phyloP scores from a whole-genome alignment of 2,797 vertebrate genomes.

The Salmo trutta region DNA sequence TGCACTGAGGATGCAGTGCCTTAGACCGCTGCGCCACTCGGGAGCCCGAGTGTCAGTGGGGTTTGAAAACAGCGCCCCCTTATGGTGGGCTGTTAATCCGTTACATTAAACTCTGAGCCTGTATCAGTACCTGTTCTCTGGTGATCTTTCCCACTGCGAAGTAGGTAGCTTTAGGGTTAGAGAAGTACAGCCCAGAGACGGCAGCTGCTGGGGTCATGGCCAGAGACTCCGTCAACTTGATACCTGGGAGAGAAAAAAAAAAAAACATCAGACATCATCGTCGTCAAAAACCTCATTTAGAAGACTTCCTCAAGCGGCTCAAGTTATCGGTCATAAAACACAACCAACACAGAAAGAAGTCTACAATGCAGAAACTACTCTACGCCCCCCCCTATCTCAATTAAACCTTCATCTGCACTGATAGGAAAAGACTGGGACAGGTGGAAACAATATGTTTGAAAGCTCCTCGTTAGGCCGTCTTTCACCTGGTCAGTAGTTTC shows the following conservation, averaged over 20 bases:
- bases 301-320: too few relatives aligned
- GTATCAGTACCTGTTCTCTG: constrained; percentile 87
- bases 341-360: background rate
- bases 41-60: too few relatives aligned
- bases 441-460: background rate
- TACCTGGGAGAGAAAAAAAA: constrained; percentile 37
- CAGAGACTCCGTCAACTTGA: constrained; percentile 87
- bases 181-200: constrained; percentile 94
- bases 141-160: constrained; percentile 95
- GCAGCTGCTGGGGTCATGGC: constrained; percentile 93
- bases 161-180: constrained; percentile 85
- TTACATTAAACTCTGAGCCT: background rate
- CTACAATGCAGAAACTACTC: background rate
- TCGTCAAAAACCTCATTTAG: background rate
- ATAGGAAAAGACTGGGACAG: background rate
- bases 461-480: background rate
- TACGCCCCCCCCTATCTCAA: background rate
- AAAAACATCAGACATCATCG: background rate
- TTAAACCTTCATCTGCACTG: background rate
- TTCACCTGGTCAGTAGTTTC: background rate
- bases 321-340: too few relatives aligned
- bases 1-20: too few relatives aligned
- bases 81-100: too few relatives aligned
- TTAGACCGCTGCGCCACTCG: too few relatives aligned
- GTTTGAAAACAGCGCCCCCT: too few relatives aligned